These are phyloP conservation scores for Rhabdophis nuchalis DNA, from an alignment of 2,797 vertebrate species.

Conservation along the genomic window DNA sequence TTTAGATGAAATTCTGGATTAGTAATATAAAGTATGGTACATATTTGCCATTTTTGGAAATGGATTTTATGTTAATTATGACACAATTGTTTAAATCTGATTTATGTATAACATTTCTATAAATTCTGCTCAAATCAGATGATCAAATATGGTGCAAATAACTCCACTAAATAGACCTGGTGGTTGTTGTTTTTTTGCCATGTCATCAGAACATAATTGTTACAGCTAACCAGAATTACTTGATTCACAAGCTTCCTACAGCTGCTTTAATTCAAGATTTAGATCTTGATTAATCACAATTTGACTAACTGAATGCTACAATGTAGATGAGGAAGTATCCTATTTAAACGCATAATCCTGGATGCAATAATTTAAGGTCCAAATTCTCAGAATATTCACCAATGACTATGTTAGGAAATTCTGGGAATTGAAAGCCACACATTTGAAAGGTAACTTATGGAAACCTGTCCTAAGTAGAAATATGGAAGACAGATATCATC, in stretches of 20 bases:
- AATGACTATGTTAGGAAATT: background rate
- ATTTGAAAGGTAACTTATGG: background rate
- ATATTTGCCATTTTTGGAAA: background rate
- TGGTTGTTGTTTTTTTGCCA: background rate
- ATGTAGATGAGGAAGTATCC: background rate
- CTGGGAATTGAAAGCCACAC: background rate
- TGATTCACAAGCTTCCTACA: background rate
- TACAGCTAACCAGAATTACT: background rate
- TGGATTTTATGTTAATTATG: background rate
- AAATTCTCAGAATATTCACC: background rate
- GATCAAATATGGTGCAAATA: background rate
- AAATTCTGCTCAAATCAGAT: background rate
- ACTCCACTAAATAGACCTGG: background rate
- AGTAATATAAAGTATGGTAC: background rate
- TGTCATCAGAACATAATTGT: background rate
- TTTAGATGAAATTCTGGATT: background rate
- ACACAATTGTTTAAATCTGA: background rate
- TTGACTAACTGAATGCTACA: background rate
- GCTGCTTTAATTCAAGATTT: background rate
- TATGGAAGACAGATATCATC: background rate
- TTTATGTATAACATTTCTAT: background rate
- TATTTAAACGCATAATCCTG: background rate
- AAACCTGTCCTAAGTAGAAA: background rate
- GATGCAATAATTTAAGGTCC: background rate
- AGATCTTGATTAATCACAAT: background rate